Evolutionary conservation across 2,113 vertebrate genomes (phyloP), one percentile per base, ranked within the genome.

Genomic region (Merops nubicus): DNA sequence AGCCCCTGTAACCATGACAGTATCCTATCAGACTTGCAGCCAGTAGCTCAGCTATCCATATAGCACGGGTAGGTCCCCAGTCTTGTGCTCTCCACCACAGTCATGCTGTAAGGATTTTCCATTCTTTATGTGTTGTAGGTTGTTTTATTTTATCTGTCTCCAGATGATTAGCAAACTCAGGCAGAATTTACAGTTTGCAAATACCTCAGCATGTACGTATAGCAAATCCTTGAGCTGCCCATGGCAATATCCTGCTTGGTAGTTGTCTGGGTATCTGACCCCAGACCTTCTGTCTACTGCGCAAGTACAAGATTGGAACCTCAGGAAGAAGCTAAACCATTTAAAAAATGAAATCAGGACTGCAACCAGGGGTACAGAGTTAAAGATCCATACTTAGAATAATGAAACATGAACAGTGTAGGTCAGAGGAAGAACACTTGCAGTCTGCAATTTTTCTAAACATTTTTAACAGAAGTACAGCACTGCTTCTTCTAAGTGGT

Each of bases 391-490:
- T 83, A 33, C 51, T 77, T 67, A 69, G 67, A 77, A 40, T 88
- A 83, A 38, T 0, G 2, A 62, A 91, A 70, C 17, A 17, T 22
- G 17, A 86, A 56, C 48, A 78, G 29, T 0, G 0, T 82, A 76
- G 36, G n/a, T 87, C 80, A 68, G 47, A 77, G 64, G 48, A 69
- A 57, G 9, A 85, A 50, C 33, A 50, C 67, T 81, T 48, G 31
- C 63, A 79, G 34, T 64, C 47, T 77, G 42, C 36, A 81, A 16
- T 88, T 96, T 91, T 89, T 91, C 81, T 38, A 57, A 93, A 84
- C 77, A 34, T 38, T 43, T 77, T 19, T 70, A 69, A 16, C 17
- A 87, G 11, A 86, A 92, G 92, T 82, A 76, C 15, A 85, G 33
- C 51, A 42, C 56, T 84, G 50, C 73, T 89, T 18, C 28, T 60